Conservation (phyloP, 2,888 invertebrate genomes). For the Cerceris rybyensis region DNA sequence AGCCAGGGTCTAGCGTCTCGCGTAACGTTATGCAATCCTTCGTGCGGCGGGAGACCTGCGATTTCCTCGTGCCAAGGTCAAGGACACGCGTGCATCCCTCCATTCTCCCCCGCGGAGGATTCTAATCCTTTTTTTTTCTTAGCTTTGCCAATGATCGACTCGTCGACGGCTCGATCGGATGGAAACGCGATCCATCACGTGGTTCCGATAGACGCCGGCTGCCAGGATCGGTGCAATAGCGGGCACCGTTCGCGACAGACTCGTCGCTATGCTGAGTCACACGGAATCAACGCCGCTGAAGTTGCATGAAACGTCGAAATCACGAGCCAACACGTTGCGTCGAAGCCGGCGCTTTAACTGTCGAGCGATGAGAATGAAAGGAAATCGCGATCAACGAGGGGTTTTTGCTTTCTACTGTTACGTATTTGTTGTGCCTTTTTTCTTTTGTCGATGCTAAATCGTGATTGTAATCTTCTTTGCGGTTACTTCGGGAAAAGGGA, state of each 20-base stretch:
- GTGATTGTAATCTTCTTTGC: too few relatives aligned
- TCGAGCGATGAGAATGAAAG: not conserved
- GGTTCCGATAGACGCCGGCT: conserved; percentile 13
- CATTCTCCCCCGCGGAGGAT: conserved; percentile 17
- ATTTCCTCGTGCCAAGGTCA: conserved; percentile 53
- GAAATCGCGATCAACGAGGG: too few relatives aligned
- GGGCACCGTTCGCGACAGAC: not conserved
- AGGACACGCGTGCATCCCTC: conserved; percentile 36
- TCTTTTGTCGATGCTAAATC: too few relatives aligned
- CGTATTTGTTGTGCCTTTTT: too few relatives aligned
- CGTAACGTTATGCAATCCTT: conserved; percentile 69
- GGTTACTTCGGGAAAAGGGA: too few relatives aligned
- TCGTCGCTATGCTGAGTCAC: conserved; percentile 4
- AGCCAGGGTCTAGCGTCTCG: conserved; percentile 37
- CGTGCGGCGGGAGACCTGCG: conserved; percentile 42
- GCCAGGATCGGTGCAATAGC: conserved; percentile 8
- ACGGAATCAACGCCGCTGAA: not conserved
- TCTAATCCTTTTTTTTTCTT: not conserved
- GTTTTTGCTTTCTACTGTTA: too few relatives aligned
- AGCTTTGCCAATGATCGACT: not conserved
- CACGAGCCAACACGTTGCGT: not conserved
- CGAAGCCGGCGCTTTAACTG: not conserved
- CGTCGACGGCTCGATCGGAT: not conserved
- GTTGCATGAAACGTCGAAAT: conserved; percentile 15
- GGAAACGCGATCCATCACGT: conserved; percentile 12